A percentile compares a stretch with the other conserved stretches of the same genome.
phyloP scores from a whole-genome alignment of 2,113 vertebrate species.

The Panurus biarmicus region DNA sequence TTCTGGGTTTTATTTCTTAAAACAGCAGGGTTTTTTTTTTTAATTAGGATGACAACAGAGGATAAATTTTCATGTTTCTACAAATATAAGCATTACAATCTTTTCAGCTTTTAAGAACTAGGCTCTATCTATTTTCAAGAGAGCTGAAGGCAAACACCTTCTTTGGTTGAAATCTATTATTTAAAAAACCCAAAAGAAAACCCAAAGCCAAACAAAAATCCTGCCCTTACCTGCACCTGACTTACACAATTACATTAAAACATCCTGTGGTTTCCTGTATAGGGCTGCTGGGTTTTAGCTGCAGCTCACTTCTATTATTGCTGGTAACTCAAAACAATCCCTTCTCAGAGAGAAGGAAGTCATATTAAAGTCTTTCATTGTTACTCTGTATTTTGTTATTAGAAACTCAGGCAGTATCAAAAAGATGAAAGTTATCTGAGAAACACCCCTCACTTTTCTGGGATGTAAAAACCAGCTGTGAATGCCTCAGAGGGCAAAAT shows the following conservation, averaged over 20 bases:
- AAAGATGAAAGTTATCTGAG: neutral
- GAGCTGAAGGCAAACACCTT: neutral
- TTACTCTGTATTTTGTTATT: neutral
- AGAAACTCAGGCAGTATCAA: neutral
- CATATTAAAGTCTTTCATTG: neutral
- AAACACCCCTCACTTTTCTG: neutral
- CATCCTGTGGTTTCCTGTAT: neutral
- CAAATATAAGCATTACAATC: neutral
- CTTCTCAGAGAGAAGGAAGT: neutral
- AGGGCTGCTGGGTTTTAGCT: neutral
- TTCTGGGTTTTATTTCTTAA: neutral
- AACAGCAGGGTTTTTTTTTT: neutral
- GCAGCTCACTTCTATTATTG: neutral
- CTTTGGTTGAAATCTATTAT: neutral
- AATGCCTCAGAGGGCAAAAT: neutral
- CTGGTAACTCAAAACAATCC: slow-evolving; percentile 3
- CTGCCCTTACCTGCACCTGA: neutral
- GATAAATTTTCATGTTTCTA: neutral
- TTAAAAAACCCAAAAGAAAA: neutral
- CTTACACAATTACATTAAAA: neutral
- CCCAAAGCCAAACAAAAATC: neutral
- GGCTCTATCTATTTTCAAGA: neutral
- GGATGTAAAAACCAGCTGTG: neutral
- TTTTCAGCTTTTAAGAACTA: neutral
- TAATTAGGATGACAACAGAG: neutral